A percentile compares a stretch with the other conserved stretches of the same genome.
These are phyloP conservation scores for Aptenodytes patagonicus DNA, from an alignment of 2,113 vertebrate species.

Conservation along the genomic window DNA sequence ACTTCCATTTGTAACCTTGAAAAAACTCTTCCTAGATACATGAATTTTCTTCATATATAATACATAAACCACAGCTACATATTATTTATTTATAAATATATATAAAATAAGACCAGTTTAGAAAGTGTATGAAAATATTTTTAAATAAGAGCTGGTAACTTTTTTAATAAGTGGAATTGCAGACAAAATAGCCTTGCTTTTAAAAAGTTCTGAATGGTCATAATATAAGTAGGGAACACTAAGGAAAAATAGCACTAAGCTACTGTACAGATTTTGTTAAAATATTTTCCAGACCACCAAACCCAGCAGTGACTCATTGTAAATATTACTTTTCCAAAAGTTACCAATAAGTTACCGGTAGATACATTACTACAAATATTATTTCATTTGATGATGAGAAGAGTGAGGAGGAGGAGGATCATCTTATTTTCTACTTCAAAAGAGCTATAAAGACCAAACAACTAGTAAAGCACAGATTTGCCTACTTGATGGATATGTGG, in stretches of 20 bases:
- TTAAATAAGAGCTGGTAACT: not conserved
- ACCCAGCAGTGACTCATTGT: not conserved
- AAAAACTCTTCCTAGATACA: not conserved
- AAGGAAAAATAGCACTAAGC: not conserved
- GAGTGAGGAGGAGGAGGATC: not conserved
- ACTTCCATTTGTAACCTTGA: not conserved
- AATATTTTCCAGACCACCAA: not conserved
- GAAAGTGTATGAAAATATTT: not conserved
- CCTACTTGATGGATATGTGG: not conserved
- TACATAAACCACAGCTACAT: not conserved
- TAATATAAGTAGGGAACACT: not conserved
- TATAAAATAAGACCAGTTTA: not conserved
- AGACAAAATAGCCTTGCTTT: not conserved
- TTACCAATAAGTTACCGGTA: not conserved
- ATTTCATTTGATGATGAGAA: not conserved
- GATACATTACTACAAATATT: not conserved
- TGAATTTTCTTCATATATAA: not conserved
- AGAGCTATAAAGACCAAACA: not conserved
- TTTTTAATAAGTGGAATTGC: not conserved
- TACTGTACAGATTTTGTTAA: not conserved
- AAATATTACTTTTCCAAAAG: not conserved
- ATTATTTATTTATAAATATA: not conserved
- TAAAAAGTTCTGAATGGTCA: not conserved
- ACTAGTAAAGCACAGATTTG: not conserved
- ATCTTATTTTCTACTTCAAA: not conserved